phyloP scores from a whole-genome alignment of 2,888 invertebrate genomes.

The Sympetrum striolatum region DNA sequence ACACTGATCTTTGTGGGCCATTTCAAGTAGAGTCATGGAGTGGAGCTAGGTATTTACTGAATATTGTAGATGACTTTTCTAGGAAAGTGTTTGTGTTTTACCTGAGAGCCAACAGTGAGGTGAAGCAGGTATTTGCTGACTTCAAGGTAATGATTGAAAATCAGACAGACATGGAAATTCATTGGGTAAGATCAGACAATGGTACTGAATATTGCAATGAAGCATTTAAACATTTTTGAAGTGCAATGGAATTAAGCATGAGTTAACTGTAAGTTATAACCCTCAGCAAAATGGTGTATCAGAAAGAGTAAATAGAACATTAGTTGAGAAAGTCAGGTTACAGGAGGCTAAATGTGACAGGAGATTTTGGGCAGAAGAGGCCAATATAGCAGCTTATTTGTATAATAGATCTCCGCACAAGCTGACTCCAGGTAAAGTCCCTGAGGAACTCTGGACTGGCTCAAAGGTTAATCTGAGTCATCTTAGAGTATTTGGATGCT shows the following conservation, averaged over 20 bases:
- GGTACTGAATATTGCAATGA: background rate
- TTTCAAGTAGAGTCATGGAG: constrained; percentile 55
- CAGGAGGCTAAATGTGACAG: background rate
- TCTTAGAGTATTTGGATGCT: background rate
- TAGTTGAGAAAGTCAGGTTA: background rate
- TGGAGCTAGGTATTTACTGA: constrained; percentile 46
- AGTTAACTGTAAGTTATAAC: background rate
- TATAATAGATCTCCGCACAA: background rate
- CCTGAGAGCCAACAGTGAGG: background rate
- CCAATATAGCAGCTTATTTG: background rate
- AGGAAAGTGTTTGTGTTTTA: background rate
- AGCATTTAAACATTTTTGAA: background rate
- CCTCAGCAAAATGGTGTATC: background rate
- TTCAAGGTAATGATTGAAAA: no score
- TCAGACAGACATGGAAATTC: background rate
- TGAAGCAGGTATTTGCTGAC: no score
- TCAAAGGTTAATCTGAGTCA: background rate
- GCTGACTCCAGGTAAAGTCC: background rate
- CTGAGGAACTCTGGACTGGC: background rate
- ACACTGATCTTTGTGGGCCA: constrained; percentile 55
- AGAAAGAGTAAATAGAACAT: background rate
- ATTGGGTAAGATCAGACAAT: background rate
- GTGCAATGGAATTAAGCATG: background rate
- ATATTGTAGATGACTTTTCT: background rate
- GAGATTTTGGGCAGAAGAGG: background rate